Base-by-base conservation (phyloP, 1,140 invertebrate genomes). In the Drosophila cardini region DNA sequence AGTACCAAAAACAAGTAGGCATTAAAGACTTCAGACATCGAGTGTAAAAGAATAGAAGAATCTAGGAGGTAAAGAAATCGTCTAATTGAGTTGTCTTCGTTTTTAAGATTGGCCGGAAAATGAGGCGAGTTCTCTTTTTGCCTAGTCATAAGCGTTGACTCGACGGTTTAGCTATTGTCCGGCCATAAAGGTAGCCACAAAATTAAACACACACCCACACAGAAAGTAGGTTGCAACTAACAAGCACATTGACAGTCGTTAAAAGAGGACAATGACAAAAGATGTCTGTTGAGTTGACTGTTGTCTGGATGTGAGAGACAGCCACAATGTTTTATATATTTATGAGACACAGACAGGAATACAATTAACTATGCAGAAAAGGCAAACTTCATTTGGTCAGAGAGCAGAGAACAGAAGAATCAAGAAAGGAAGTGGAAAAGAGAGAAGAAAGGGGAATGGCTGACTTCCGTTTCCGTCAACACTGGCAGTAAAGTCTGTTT, bases 381-480 rank as follows among this genome's bases (percentile, higher is more conserved):
- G 67, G 72, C 63, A 71, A 72, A 75, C 67, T 63, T 52, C 53
- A 58, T 71, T 75, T 63, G 16, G 50, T 26, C 57, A 62, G 48
- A 74, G 56, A 62, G 48, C 21, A 13, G 18, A 69, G 34, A 48
- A 34, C 21, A 13, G 18, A 69, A 34, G 46, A 34, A n/a, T 46
- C 21, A 71, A 36, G 9, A 53, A 53, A 1, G 9, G 36, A 53
- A 1, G 50, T 15, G 13, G n/a, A 15, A 13, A 2, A 18, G n/a
- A 36, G 15, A 34, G 26, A 30, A 38, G n/a, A 11, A 18, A 50
- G 21, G 42, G 26, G 67, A 34, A 43, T 40, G 65, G 43, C 16
- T 60, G 58, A 62, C 67, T 75, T 75, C 72, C 72, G 72, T 45
- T 75, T 75, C 72, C 72, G 72, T 58, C 50, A 70, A 58, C 58